Evolutionary conservation across 2,888 invertebrate genomes (phyloP), one percentile per base, ranked within the genome.

Genomic region (Dolichopus griseipennis): DNA sequence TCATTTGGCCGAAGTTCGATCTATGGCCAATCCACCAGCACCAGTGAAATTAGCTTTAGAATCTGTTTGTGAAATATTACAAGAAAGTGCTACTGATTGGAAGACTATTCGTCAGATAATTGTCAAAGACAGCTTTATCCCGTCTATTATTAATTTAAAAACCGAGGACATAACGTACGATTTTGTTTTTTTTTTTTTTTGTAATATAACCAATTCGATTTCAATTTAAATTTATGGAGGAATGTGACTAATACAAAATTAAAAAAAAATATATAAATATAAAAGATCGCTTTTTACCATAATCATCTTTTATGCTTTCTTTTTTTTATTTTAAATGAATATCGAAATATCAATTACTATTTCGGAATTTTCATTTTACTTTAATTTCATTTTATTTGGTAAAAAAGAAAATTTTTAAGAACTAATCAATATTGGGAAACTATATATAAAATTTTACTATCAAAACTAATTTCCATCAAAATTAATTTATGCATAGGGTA

Each of bases 41-140:
- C 88, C 91, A 72, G 95, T 97, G 73, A 95, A 95, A 82, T 85
- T 96, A 85, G 95, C 96, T 73, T 85, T 97, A 76, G 96, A 97
- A 83, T 93, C 95, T 65, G 94, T 97, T 77, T 96, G 96, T 83
- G 88, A 94, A 72, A 86, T 97, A 76, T 88, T 97, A 75, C 95
- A 93, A 73, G 95, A 96, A 83, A 90, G 88, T 75, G 91, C 93
- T 69, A 89, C 88, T 79, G 95, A 96, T 76, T 97, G 97, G 97
- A 95, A 94, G 83, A 89, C 92, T 74, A 95, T 94, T 83, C 90
- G 92, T 70, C 89, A 91, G 72, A 89, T 93, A 75, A 90, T 96
- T 79, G 93, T 96, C 87, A 90, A 92, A 84, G 97, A 97, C 83
- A 95, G 94, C 86, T 95, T 95, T 84, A 95, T 95, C 83, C 89